Conservation (phyloP, 2,888 invertebrate genomes). For the Hesperia comma region DNA sequence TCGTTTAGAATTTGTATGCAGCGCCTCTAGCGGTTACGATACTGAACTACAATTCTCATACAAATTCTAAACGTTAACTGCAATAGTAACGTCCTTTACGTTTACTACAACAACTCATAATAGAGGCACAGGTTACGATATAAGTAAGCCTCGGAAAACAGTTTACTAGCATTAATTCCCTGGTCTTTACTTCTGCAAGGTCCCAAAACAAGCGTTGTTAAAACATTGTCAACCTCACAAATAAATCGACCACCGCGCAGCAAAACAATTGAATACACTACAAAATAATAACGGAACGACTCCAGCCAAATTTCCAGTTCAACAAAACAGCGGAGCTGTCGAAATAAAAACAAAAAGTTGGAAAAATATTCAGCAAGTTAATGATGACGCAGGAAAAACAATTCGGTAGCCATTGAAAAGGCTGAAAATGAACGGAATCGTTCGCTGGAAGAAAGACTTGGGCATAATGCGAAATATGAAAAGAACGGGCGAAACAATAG, state of each 20-base stretch:
- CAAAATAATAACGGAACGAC: conserved; percentile 31
- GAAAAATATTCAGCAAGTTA: conserved; percentile 64
- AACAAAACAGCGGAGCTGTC: conserved; percentile 34
- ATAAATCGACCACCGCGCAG: conserved; percentile 14
- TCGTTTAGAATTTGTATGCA: no score
- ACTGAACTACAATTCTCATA: no score
- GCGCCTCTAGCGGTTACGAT: no score
- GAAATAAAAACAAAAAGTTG: conserved; percentile 50
- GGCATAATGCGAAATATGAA: conserved; percentile 73
- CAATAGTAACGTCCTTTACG: no score
- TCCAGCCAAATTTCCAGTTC: conserved; percentile 31
- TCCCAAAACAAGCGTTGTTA: neutral
- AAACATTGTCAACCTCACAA: conserved; percentile 9
- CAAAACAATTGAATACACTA: conserved; percentile 34
- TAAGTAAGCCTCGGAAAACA: no score
- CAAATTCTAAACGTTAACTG: no score
- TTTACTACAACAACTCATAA: no score
- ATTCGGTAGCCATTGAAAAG: conserved; percentile 68
- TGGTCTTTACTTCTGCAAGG: neutral
- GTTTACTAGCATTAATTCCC: no score
- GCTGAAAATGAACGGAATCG: conserved; percentile 76
- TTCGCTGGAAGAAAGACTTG: conserved; percentile 73
- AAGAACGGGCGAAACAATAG: conserved; percentile 76
- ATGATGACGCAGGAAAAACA: conserved; percentile 76
- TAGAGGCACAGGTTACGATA: no score